These are phyloP conservation scores for Mesorhabditis belari DNA, from an alignment of 2,888 invertebrate genomes.

Conservation along the genomic window DNA sequence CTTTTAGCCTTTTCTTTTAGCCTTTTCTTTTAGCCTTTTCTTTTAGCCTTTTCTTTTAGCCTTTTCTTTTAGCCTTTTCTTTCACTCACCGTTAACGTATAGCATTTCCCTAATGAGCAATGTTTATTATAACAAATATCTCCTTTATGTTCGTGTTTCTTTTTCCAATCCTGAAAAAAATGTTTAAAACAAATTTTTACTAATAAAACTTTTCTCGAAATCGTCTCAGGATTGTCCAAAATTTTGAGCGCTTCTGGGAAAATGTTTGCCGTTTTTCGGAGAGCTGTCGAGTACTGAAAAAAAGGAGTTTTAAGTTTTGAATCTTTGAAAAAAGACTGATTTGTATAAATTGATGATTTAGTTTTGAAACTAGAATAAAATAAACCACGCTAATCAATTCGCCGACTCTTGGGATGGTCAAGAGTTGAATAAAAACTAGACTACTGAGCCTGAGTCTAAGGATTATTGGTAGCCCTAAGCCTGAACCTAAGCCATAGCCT, in stretches of 20 bases:
- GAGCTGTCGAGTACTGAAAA: not conserved
- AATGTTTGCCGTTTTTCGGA: not conserved
- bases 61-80: not conserved
- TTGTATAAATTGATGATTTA: no score
- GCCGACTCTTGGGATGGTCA: not conserved
- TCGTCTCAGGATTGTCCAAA: not conserved
- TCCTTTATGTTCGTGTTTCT: constrained; percentile 10
- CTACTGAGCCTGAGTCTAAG: no score
- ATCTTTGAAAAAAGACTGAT: not conserved
- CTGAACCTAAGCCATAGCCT: no score
- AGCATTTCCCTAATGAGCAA: constrained; percentile 12
- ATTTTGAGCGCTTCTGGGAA: not conserved
- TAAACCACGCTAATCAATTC: no score
- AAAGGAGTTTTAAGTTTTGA: not conserved
- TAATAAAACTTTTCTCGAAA: not conserved
- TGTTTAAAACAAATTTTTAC: not conserved
- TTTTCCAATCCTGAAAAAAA: constrained; percentile 7
- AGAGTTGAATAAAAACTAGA: not conserved
- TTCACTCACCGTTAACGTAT: constrained; percentile 2
- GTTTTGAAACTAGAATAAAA: no score
- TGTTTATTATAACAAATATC: constrained; percentile 14
- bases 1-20: no score
- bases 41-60: not conserved
- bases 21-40: no score
- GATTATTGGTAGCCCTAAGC: no score